A percentile compares a stretch with the other conserved stretches of the same genome.
These are phyloP conservation scores for Campoletis sonorensis DNA, from an alignment of 1,140 invertebrate species.

Conservation along the genomic window DNA sequence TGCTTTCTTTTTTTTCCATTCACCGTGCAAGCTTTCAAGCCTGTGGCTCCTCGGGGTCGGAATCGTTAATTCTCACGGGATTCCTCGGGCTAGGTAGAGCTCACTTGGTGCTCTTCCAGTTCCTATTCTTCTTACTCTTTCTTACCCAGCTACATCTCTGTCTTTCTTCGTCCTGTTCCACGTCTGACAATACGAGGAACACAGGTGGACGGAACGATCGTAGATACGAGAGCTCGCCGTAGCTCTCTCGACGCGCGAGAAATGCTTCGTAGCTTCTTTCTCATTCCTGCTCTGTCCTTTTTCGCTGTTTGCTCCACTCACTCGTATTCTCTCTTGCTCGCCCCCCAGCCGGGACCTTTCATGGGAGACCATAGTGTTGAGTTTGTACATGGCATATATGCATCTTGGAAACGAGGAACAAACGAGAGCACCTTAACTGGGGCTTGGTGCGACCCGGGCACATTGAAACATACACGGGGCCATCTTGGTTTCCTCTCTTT, in stretches of 20 bases:
- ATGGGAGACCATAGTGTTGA: conserved; percentile 8
- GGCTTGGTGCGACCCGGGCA: conserved; percentile 49
- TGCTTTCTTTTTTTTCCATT: neutral
- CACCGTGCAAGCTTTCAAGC: conserved; percentile 39
- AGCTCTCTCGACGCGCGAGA: conserved; percentile 26
- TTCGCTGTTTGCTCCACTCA: neutral
- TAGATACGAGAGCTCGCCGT: conserved; percentile 63
- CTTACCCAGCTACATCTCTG: neutral
- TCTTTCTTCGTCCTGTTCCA: neutral
- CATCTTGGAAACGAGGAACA: conserved; percentile 70
- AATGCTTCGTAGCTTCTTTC: conserved; percentile 15
- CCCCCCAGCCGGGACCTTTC: neutral
- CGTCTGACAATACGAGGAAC: conserved; percentile 68
- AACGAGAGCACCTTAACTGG: conserved; percentile 73
- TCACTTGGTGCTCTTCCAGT: conserved; percentile 26
- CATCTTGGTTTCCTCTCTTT: conserved; percentile 31
- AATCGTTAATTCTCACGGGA: conserved; percentile 72
- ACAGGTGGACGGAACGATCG: conserved; percentile 73
- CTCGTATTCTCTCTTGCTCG: neutral
- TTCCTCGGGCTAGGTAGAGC: conserved; percentile 55
- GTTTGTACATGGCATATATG: conserved; percentile 22
- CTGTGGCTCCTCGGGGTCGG: conserved; percentile 49
- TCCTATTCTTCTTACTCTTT: neutral
- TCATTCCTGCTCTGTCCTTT: neutral
- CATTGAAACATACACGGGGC: conserved; percentile 11